Percentiles rank a stretch among this genome's conserved stretches.
Conservation (phyloP, 1,140 invertebrate genomes). For the Dendrolimus punctatus region DNA sequence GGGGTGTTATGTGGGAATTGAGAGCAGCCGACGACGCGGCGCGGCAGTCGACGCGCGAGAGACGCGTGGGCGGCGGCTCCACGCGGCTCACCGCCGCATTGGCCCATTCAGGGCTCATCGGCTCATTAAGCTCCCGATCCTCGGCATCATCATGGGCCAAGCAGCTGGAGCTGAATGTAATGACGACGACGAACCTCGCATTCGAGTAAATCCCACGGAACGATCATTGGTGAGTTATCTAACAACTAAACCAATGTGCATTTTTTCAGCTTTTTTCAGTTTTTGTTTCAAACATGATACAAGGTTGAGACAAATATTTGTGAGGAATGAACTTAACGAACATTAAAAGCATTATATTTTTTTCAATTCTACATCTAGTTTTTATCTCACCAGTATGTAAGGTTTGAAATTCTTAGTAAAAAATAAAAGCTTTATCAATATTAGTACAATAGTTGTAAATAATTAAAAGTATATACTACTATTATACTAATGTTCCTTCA, state of each 20-base stretch:
- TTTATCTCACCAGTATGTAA: no score
- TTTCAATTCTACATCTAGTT: no score
- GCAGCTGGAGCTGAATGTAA: constrained; percentile 45
- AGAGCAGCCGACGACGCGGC: constrained; percentile 33
- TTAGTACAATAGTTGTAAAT: no score
- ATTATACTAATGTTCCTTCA: no score
- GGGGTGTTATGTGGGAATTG: constrained; percentile 20
- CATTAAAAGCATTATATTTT: no score
- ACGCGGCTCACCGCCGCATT: constrained; percentile 43
- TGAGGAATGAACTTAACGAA: no score
- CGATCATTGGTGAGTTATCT: constrained; percentile 44
- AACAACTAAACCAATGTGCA: not conserved
- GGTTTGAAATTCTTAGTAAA: no score
- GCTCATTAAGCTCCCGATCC: constrained; percentile 6
- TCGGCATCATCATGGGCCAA: constrained; percentile 44
- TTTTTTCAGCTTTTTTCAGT: not conserved
- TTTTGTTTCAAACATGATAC: no score
- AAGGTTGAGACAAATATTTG: no score
- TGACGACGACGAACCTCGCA: constrained; percentile 52
- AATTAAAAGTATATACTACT: no score
- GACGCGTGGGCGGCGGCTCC: constrained; percentile 49
- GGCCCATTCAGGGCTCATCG: constrained; percentile 11
- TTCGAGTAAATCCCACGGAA: constrained; percentile 49
- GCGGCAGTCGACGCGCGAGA: constrained; percentile 56
- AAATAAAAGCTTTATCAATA: no score